Base-by-base conservation (phyloP, 2,113 vertebrate genomes). In the Bufo bufo region DNA sequence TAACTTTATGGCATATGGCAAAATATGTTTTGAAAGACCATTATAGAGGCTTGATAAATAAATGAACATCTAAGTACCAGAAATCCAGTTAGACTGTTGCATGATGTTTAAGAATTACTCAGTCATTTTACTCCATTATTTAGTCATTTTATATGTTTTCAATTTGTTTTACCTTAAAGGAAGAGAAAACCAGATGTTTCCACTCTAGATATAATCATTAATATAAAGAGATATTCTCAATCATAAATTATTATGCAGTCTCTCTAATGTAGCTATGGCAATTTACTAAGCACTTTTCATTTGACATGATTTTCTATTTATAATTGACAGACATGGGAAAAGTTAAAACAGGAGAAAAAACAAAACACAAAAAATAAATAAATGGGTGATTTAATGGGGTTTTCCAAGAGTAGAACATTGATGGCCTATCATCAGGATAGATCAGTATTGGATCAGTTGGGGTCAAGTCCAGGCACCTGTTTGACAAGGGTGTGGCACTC, bases 281-380 rank as follows among this genome's bases (percentile, higher is more conserved):
- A 69, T 84, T 84, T 84, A 84, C 63, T 72, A 56, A 56, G 82
- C 66, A 71, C 47, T 84, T 52, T 69, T 71, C 66, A 72, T 71
- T 52, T 58, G 58, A 84, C 50, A 50, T 69, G 63, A 45, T 75
- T 69, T 84, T 69, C 72, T 58, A 33, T 84, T 72, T 66, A 52
- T 84, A 84, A 84, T 72, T 84, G 82, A 71, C 33, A 20, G 33
- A 50, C 72, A 75, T 49, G 47, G 45, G 47, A 3, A 50, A 20
- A 17, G 49, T 20, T 3, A 2, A 72, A 45, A 49, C 33, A 33
- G 33, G 33, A 33, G 33, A 19, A 49, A 74, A 74, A 5, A 45
- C 10, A 19, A 6, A 1, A 3, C 17, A 12, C 8, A 33, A 17
- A 49, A 17, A 8, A 17, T 17, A 58, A 58, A 13, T 12, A 12